Percentiles rank a stretch among this genome's conserved stretches.
Conservation (phyloP, 2,797 vertebrate species). For the Peromyscus melanophrys region DNA sequence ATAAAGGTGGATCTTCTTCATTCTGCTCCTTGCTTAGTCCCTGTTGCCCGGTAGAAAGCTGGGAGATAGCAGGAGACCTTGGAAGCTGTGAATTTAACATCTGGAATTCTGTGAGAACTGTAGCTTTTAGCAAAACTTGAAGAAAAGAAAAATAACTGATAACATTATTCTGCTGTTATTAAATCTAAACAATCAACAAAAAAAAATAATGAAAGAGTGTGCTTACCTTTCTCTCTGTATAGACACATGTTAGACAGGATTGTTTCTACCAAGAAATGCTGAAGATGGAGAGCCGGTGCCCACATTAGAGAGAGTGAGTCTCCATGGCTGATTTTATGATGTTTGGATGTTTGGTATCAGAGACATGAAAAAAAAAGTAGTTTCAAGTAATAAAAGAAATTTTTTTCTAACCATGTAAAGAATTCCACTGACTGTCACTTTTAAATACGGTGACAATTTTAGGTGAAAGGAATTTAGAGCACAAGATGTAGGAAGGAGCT, state of each 20-base stretch:
- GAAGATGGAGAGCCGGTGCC: not conserved
- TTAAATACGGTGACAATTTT: not conserved
- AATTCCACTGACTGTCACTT: not conserved
- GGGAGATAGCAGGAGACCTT: not conserved
- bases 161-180: not conserved
- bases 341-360: not conserved
- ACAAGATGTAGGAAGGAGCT: not conserved
- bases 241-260: too few species aligned
- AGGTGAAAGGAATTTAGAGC: not conserved
- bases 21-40: not conserved
- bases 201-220: not conserved
- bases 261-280: not conserved
- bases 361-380: not conserved
- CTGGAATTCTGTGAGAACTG: slow-evolving; percentile 1
- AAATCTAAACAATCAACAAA: not conserved
- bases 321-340: not conserved
- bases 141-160: not conserved
- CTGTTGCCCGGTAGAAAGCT: not conserved
- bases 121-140: not conserved
- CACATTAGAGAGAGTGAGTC: not conserved
- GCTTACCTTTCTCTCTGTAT: not conserved
- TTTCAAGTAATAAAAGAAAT: not conserved
- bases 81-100: not conserved
- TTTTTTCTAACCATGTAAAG: not conserved
- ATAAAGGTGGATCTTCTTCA: not conserved